phyloP scores from a whole-genome alignment of 2,797 vertebrate genomes.

The Alcedo quadribrachys region DNA sequence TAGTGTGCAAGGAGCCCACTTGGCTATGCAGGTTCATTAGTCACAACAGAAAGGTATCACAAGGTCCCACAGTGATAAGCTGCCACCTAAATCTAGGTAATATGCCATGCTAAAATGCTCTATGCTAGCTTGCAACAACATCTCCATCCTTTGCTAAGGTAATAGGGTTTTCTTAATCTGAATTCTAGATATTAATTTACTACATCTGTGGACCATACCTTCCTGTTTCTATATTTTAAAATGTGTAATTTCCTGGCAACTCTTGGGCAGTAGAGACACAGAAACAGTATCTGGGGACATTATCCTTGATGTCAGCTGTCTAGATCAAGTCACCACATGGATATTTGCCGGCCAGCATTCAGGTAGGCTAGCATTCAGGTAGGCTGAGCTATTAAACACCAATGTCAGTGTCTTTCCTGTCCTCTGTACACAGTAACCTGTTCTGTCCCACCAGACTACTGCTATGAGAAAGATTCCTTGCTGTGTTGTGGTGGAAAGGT shows the following conservation, averaged over 20 bases:
- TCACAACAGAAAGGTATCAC: conserved; percentile 33
- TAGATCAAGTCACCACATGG: not conserved
- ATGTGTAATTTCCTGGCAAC: not conserved
- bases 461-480: not conserved
- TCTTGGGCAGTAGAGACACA: not conserved
- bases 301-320: not conserved
- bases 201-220: not conserved
- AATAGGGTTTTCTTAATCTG: not conserved
- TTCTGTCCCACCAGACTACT: not conserved
- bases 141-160: not conserved
- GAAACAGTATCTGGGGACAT: not conserved
- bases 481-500: not conserved
- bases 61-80: conserved; percentile 33
- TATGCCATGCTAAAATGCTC: not conserved
- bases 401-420: not conserved
- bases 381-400: not conserved
- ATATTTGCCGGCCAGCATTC: not conserved
- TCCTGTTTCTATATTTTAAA: not conserved
- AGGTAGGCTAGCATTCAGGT: not conserved
- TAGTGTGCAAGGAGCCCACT: not conserved
- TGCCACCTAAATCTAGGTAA: conserved; percentile 60
- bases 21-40: conserved; percentile 23
- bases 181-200: not conserved
- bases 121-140: not conserved
- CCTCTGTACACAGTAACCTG: not conserved